Percentiles rank a stretch among this genome's conserved stretches.
Conservation (phyloP, 2,113 vertebrate species). For the Sclerurus mexicanus region DNA sequence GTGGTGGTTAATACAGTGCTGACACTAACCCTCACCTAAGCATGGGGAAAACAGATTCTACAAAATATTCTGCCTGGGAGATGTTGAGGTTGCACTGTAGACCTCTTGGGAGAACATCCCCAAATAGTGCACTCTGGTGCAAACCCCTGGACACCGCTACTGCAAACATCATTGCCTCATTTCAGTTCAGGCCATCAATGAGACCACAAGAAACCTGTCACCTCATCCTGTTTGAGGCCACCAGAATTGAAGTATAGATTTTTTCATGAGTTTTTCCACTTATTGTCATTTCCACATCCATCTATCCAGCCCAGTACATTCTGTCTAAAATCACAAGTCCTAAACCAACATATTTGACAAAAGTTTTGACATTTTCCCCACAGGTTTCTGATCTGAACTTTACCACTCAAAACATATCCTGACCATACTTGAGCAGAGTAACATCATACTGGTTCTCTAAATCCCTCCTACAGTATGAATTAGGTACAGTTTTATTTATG, state of each 20-base stretch:
- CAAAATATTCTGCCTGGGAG: not conserved
- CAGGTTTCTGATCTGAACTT: not conserved
- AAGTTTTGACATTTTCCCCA: not conserved
- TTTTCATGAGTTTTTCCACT: not conserved
- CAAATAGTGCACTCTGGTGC: accelerated
- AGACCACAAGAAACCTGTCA: not conserved
- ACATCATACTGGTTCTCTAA: not conserved
- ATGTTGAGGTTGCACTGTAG: accelerated
- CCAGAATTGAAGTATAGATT: not conserved
- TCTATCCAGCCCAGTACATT: not conserved
- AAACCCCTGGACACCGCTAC: accelerated
- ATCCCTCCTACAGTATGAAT: not conserved
- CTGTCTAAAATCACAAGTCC: not conserved
- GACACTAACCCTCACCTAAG: not conserved
- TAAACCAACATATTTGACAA: not conserved
- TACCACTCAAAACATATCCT: not conserved
- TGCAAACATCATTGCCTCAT: accelerated
- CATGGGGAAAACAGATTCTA: not conserved
- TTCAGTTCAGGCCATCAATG: not conserved
- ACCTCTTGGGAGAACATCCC: not conserved
- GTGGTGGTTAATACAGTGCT: not conserved
- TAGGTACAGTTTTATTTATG: not conserved
- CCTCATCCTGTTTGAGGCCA: not conserved
- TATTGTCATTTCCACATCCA: not conserved
- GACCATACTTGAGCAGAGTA: not conserved